Conservation (phyloP, 2,797 vertebrate genomes). For the Calcarius lapponicus region DNA sequence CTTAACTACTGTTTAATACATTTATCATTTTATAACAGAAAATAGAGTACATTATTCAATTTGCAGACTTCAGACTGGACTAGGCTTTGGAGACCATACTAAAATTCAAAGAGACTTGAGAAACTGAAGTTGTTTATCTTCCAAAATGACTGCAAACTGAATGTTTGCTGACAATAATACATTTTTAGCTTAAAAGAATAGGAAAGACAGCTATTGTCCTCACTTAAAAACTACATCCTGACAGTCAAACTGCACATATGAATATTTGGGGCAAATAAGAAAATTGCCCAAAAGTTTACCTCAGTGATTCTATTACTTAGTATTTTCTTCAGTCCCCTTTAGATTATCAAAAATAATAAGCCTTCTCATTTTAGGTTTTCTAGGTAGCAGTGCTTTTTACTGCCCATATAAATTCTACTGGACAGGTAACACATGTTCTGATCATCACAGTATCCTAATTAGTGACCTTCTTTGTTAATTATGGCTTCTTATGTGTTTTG, state of each 20-base stretch:
- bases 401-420: neutral
- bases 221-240: neutral
- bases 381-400: neutral
- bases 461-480: neutral
- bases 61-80: neutral
- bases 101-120: neutral
- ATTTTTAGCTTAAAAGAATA: neutral
- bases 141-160: neutral
- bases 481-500: neutral
- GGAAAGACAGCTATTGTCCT: neutral
- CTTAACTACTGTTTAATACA: neutral
- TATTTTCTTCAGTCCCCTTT: neutral
- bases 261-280: neutral
- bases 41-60: neutral
- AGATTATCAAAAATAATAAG: neutral
- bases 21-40: conserved; percentile 1
- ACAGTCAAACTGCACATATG: neutral
- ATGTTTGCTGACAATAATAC: neutral
- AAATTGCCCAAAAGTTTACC: neutral
- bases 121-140: neutral
- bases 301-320: neutral
- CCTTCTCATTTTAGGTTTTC: neutral
- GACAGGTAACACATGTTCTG: neutral
- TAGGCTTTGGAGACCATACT: neutral
- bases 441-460: neutral